These are phyloP conservation scores for Potamarius usumacintae DNA, from an alignment of 2,113 vertebrate genomes.

Conservation along the genomic window DNA sequence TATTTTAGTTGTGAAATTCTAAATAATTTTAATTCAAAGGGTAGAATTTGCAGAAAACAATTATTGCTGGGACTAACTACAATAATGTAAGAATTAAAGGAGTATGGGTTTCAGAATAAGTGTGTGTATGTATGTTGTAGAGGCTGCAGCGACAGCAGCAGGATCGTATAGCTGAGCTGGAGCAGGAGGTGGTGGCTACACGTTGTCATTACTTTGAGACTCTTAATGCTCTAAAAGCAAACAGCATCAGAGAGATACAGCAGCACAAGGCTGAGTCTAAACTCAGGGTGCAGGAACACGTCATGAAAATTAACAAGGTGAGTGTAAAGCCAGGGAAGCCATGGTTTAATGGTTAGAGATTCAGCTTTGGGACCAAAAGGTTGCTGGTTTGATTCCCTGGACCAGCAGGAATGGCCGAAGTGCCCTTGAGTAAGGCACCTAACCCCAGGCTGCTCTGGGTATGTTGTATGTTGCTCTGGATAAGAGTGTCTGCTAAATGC, in stretches of 20 bases:
- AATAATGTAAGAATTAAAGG: too few relatives aligned
- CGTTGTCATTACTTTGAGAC: constrained; percentile 36
- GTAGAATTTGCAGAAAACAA: neutral
- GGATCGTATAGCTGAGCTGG: constrained; percentile 57
- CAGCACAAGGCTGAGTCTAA: constrained; percentile 53
- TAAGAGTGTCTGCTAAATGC: too few relatives aligned
- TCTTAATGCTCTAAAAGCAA: constrained; percentile 49
- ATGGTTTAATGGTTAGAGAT: too few relatives aligned
- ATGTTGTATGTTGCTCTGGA: too few relatives aligned
- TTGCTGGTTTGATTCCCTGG: too few relatives aligned
- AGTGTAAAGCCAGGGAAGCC: neutral
- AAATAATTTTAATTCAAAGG: neutral
- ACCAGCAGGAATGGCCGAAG: too few relatives aligned
- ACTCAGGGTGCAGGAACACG: constrained; percentile 32
- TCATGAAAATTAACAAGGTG: constrained; percentile 52
- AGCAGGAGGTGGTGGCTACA: constrained; percentile 55
- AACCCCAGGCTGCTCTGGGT: too few relatives aligned
- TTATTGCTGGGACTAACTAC: too few relatives aligned
- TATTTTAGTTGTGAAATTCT: neutral
- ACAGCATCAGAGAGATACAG: constrained; percentile 56
- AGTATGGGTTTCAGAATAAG: neutral
- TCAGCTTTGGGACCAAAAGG: too few relatives aligned
- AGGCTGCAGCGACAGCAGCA: constrained; percentile 63
- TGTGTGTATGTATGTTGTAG: constrained; percentile 31
- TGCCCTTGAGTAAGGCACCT: too few relatives aligned